A percentile compares a stretch with the other conserved stretches of the same genome.
Evolutionary conservation across 2,113 vertebrate species (phyloP).

Genomic region (Rhabdornis inornatus): DNA sequence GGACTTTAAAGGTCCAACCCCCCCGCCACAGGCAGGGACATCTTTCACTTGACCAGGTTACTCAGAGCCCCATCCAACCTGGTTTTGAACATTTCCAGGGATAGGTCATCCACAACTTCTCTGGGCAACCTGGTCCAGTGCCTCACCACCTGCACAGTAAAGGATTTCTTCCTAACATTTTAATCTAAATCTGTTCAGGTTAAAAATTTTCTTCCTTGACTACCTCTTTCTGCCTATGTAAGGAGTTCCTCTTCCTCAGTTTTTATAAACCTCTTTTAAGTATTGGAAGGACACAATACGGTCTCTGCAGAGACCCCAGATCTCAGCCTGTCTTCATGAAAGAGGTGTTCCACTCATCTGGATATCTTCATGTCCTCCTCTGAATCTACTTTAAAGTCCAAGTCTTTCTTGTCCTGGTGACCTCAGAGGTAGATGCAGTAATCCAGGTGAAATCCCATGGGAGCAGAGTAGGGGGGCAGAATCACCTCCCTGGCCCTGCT

Average conservation of each 20-base stretch:
- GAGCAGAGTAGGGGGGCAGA: not conserved
- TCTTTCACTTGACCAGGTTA: not conserved
- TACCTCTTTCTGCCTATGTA: not conserved
- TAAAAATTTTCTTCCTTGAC: not conserved
- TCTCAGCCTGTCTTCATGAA: not conserved
- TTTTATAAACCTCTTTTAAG: not conserved
- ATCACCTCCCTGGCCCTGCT: not conserved
- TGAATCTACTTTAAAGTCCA: not conserved
- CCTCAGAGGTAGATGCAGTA: not conserved
- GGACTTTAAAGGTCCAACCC: rapidly evolving
- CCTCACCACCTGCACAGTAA: not conserved
- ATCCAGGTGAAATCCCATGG: not conserved
- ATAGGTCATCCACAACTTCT: not conserved
- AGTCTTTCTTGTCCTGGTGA: not conserved
- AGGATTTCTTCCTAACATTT: not conserved
- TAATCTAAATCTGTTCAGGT: not conserved
- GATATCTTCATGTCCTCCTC: not conserved
- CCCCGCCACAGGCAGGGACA: not conserved
- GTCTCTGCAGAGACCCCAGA: not conserved
- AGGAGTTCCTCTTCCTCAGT: not conserved
- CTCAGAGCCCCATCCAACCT: not conserved
- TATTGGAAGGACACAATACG: not conserved
- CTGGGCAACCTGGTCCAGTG: not conserved
- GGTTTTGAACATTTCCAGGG: not conserved
- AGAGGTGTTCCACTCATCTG: not conserved